These are phyloP conservation scores for Protophormia terraenovae DNA, from an alignment of 2,888 invertebrate genomes.

Conservation along the genomic window DNA sequence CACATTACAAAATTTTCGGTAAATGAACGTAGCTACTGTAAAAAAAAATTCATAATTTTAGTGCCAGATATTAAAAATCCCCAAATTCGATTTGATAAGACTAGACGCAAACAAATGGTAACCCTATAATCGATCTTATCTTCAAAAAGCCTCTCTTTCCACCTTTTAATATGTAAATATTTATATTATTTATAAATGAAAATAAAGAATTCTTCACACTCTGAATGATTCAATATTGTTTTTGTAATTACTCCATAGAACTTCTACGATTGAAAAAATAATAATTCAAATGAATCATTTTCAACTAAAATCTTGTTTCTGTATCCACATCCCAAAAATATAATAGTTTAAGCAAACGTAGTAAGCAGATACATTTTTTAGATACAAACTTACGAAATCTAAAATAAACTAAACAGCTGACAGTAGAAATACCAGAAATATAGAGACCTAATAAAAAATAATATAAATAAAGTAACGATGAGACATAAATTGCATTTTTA, in stretches of 20 bases:
- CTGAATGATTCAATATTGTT: constrained; percentile 12
- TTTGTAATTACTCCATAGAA: not conserved
- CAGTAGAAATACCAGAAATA: not conserved
- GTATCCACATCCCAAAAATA: not conserved
- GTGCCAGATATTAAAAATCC: too few species aligned
- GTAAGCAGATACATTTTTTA: not conserved
- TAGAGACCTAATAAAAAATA: not conserved
- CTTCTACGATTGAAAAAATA: not conserved
- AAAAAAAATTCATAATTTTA: too few species aligned
- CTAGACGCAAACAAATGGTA: not conserved
- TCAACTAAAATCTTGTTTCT: not conserved
- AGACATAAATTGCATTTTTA: constrained; percentile 7
- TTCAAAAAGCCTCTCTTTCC: too few species aligned
- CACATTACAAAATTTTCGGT: too few species aligned
- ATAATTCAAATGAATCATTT: not conserved
- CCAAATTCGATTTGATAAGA: too few species aligned
- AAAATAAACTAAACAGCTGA: constrained; percentile 53
- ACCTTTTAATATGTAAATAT: too few species aligned
- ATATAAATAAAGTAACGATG: constrained; percentile 13
- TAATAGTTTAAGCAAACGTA: not conserved
- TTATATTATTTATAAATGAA: too few species aligned
- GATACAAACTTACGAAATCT: not conserved
- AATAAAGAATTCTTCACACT: not conserved
- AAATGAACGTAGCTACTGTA: too few species aligned
- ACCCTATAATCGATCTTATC: not conserved